Base-by-base conservation (phyloP, 1,140 invertebrate species). In the Maniola jurtina region DNA sequence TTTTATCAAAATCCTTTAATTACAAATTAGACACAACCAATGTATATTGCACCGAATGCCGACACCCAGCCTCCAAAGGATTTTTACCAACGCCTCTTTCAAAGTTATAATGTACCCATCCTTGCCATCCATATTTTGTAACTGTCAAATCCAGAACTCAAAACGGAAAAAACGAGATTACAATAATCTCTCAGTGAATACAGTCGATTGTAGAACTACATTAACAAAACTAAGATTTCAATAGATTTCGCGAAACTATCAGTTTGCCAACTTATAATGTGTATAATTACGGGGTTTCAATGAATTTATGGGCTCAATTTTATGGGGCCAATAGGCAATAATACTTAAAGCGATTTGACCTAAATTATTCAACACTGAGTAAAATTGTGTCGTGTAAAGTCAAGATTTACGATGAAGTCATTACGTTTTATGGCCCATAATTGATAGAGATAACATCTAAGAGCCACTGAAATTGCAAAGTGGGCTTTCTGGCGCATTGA, bases 341-440 rank as follows among this genome's bases (percentile, higher is more conserved):
- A 80, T 82, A 80, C 73, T 64, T 74, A 66, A 69, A 84, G 80
- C 77, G 82, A 88, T 84, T 86, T 79, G 78, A 80, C 79, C 77
- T 78, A 79, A 87, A 87, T 87, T 88, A 86, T 86, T 86, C 83
- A 83, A 80, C 83, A 86, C 84, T 78, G 76, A 80, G 80, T 79
- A 81, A 88, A 84, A 84, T 86, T 82, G 78, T 88, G 84, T 87
- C 84, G 82, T 86, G 82, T 86, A 74, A 86, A 80, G 76, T 79
- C 77, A 83, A 88, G 84, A 88, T 88, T 88, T 88, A 88, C 83
- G 86, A 88, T 88, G 86, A 88, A 88, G 86, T 83, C 86, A 88
- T 88, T 88, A 87, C 83, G 80, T 86, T 88, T 88, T 88, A 88
- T 88, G 83, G 83, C 68, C 86, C 83, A 86, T 88, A 88, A 88